Evolutionary conservation across 1,140 invertebrate genomes (phyloP).

Genomic region (Rhizoglyphus robini): DNA sequence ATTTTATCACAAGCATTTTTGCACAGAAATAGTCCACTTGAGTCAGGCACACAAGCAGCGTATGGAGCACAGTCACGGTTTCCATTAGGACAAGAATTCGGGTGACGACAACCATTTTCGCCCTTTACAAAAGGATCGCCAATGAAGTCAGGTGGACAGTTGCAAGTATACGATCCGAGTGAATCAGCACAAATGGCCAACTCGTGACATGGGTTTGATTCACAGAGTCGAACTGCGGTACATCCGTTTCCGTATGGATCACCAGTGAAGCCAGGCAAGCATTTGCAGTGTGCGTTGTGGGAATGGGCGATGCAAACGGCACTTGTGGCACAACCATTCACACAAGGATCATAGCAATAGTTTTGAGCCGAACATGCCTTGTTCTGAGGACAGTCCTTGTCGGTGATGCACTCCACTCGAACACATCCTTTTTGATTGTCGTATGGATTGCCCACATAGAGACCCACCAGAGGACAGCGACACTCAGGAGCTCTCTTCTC

Average conservation of each 20-base stretch:
- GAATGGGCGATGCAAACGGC: conserved; percentile 73
- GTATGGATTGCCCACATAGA: conserved; percentile 63
- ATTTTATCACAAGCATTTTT: conserved; percentile 59
- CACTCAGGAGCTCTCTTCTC: conserved; percentile 76
- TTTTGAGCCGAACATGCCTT: conserved; percentile 38
- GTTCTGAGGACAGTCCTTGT: conserved; percentile 34
- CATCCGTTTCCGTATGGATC: conserved; percentile 39
- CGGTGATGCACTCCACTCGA: conserved; percentile 38
- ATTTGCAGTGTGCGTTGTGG: conserved; percentile 57
- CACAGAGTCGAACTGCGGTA: conserved; percentile 38
- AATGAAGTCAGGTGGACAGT: conserved; percentile 54
- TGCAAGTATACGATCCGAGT: conserved; percentile 49
- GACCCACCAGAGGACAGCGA: conserved; percentile 63
- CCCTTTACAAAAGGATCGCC: conserved; percentile 53
- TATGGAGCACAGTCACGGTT: conserved; percentile 58
- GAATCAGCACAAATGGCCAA: conserved; percentile 58
- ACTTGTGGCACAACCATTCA: conserved; percentile 54
- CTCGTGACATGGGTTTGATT: conserved; percentile 60
- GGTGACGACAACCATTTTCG: conserved; percentile 48
- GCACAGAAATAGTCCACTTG: conserved; percentile 52
- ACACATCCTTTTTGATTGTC: conserved; percentile 36
- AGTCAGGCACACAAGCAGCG: conserved; percentile 52
- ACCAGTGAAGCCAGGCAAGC: conserved; percentile 43
- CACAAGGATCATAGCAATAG: conserved; percentile 53
- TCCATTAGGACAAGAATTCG: conserved; percentile 52